A percentile compares a stretch with the other conserved stretches of the same genome.
phyloP scores from a whole-genome alignment of 2,113 vertebrate species.

The Dryoscopus gambensis region DNA sequence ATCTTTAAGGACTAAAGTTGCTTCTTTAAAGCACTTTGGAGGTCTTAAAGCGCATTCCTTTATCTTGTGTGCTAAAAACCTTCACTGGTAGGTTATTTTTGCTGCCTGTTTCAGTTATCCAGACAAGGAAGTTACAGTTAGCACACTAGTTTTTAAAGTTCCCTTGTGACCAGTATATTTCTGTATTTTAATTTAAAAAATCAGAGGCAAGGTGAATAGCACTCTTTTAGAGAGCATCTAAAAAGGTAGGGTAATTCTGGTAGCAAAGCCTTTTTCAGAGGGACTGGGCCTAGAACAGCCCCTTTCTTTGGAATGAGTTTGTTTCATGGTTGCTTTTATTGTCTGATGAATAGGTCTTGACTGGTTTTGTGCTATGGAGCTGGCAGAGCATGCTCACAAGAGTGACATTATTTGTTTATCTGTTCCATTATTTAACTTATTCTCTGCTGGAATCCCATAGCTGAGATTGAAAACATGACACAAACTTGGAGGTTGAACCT shows the following conservation, averaged over 20 bases:
- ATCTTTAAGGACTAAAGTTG: neutral
- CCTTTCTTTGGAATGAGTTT: neutral
- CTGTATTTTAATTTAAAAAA: neutral
- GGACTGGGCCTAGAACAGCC: neutral
- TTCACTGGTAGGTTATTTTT: neutral
- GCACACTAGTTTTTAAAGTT: neutral
- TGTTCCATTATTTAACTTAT: neutral
- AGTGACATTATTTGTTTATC: neutral
- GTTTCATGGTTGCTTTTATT: neutral
- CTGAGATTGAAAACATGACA: neutral
- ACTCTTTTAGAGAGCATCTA: neutral
- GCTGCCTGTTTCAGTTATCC: neutral
- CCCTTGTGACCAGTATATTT: neutral
- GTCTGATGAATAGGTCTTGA: neutral
- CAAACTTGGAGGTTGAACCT: neutral
- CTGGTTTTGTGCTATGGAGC: neutral
- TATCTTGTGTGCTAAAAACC: neutral
- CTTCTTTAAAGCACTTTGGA: neutral
- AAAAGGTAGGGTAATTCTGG: neutral
- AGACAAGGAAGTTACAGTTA: neutral
- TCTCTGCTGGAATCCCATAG: constrained; percentile 53
- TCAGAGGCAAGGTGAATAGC: neutral
- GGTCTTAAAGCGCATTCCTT: neutral
- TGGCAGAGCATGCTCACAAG: neutral
- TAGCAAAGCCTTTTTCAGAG: neutral